phyloP scores from a whole-genome alignment of 2,888 invertebrate species.

The Thera obeliscata region DNA sequence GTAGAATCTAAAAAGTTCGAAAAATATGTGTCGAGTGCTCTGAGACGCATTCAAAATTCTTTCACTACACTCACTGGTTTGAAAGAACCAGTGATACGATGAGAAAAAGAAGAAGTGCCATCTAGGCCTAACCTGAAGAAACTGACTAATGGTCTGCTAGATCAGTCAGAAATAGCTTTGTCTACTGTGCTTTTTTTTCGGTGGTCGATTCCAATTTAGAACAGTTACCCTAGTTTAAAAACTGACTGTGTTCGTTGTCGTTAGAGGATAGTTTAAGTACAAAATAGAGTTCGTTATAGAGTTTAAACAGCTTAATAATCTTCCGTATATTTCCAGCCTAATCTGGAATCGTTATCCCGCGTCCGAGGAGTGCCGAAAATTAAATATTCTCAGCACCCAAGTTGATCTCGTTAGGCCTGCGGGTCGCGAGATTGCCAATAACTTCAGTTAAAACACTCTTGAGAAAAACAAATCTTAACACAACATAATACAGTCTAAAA shows the following conservation, averaged over 20 bases:
- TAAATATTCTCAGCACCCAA: conserved; percentile 71
- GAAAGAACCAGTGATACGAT: no score
- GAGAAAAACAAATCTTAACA: conserved; percentile 37
- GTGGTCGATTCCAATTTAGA: not conserved
- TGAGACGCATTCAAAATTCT: no score
- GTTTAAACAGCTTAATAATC: conserved; percentile 8
- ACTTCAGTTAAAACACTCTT: conserved; percentile 44
- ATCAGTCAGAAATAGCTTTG: no score
- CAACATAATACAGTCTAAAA: conserved; percentile 30
- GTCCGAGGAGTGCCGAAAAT: conserved; percentile 65
- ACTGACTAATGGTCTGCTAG: no score
- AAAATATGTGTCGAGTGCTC: no score
- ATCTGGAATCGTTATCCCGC: conserved; percentile 52
- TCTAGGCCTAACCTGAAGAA: no score
- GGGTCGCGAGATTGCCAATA: conserved; percentile 78
- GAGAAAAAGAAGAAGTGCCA: no score
- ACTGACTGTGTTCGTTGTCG: not conserved
- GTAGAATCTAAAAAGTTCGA: no score
- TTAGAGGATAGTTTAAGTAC: not conserved
- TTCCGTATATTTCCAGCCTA: conserved; percentile 31
- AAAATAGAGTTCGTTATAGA: conserved; percentile 2
- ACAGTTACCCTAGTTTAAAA: not conserved
- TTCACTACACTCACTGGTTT: no score
- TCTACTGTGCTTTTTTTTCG: no score
- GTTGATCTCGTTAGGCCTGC: conserved; percentile 79